Evolutionary conservation across 2,113 vertebrate genomes (phyloP).

Genomic region (Caranx ignobilis): DNA sequence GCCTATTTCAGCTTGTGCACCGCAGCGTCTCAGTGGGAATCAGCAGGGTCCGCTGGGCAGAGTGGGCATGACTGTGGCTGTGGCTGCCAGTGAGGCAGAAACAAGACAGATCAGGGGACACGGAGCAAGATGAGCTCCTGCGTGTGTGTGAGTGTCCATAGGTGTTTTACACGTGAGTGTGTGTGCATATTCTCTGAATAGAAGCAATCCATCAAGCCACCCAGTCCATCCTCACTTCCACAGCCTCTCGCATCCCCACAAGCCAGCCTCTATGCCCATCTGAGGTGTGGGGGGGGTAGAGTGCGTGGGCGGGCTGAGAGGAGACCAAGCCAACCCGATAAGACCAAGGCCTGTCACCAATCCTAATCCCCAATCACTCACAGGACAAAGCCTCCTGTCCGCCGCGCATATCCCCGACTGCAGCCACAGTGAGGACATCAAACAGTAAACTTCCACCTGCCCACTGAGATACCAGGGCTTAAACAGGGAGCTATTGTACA

Average conservation of each 20-base stretch:
- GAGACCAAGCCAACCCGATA: constrained; percentile 66
- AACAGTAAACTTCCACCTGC: constrained; percentile 79
- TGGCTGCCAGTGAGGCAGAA: constrained; percentile 42
- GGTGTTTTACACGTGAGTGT: constrained; percentile 31
- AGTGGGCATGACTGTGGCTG: constrained; percentile 15
- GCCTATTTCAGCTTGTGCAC: constrained; percentile 40
- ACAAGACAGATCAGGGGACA: constrained; percentile 53
- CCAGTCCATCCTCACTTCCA: constrained; percentile 38
- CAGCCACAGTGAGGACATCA: constrained; percentile 70
- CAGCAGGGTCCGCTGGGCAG: constrained; percentile 30
- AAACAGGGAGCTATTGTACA: constrained; percentile 69
- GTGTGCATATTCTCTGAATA: constrained; percentile 15
- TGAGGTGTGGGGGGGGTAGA: not conserved
- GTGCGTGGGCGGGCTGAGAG: constrained; percentile 20
- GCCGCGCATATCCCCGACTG: constrained; percentile 44
- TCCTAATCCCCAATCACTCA: constrained; percentile 80
- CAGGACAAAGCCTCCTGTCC: constrained; percentile 78
- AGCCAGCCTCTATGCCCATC: constrained; percentile 34
- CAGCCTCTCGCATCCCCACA: constrained; percentile 31
- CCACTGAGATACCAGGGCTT: constrained; percentile 77
- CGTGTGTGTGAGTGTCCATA: constrained; percentile 28
- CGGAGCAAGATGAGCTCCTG: constrained; percentile 33
- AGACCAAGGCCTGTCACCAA: constrained; percentile 73
- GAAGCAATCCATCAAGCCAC: constrained; percentile 49
- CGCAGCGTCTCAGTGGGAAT: constrained; percentile 13